These are phyloP conservation scores for Geotrupes spiniger DNA, from an alignment of 2,888 invertebrate species.

Conservation along the genomic window DNA sequence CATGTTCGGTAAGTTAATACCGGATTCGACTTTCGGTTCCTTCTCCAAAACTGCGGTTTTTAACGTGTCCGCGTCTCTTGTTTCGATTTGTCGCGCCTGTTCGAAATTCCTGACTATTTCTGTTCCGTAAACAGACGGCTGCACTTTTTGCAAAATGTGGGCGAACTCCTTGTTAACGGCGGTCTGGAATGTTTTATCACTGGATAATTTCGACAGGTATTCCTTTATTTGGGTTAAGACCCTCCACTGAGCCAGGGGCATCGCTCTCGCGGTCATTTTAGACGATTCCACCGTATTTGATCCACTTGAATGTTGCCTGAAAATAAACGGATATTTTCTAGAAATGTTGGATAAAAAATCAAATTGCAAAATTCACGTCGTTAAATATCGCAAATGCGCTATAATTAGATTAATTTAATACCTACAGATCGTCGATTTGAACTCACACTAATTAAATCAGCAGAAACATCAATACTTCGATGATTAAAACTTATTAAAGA, in stretches of 20 bases:
- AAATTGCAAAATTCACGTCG: too few relatives aligned
- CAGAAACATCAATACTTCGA: too few relatives aligned
- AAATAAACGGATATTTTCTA: too few relatives aligned
- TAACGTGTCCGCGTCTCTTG: neutral
- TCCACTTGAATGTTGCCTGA: conserved; percentile 24
- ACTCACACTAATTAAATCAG: too few relatives aligned
- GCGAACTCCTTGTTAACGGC: conserved; percentile 54
- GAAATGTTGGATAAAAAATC: too few relatives aligned
- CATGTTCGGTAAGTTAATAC: conserved; percentile 46
- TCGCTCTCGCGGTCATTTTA: conserved; percentile 41
- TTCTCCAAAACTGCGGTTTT: neutral
- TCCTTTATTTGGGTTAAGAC: conserved; percentile 51
- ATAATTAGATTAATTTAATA: too few relatives aligned
- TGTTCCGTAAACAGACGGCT: conserved; percentile 45
- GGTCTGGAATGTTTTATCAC: conserved; percentile 49
- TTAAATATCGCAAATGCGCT: too few relatives aligned
- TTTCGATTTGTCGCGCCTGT: conserved; percentile 19
- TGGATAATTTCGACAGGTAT: conserved; percentile 49
- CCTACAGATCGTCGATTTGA: too few relatives aligned
- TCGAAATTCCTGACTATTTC: conserved; percentile 40
- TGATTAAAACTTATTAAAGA: too few relatives aligned
- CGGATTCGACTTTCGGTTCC: conserved; percentile 21
- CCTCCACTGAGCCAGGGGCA: conserved; percentile 50
- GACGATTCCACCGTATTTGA: conserved; percentile 33
- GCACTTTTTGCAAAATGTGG: conserved; percentile 52